Base-by-base conservation (phyloP, 2,797 vertebrate species). In the Falco columbarius region DNA sequence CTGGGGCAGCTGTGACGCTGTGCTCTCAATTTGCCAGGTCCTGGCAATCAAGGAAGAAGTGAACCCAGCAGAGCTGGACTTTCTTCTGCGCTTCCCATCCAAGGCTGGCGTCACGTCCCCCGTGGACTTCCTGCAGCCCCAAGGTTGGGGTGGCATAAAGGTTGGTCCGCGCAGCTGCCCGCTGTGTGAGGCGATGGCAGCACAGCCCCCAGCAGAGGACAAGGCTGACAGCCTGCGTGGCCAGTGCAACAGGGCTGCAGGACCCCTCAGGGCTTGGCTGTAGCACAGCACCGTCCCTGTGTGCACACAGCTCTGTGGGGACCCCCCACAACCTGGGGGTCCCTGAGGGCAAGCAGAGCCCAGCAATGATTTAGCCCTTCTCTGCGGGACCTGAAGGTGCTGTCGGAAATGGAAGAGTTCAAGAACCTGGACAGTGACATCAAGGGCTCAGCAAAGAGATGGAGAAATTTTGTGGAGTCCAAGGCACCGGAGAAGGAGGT, bases 381-480 rank as follows among this genome's bases (percentile, higher is more conserved):
- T 70, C 40, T 76, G 55, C 0, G 36, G 52, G 17, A 36, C 51
- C 29, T 12, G 19, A 85, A 98, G 98, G 98, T 97, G 18, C 97
- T 98, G 22, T 94, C 98, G 0, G 98, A 98, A 58, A 98, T 98
- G 98, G 98, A 98, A 0, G 98, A 97, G 82, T 98, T 98, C 97
- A 98, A 94, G 75, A 98, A 97, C 94, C 94, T 98, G 88, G 98
- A 98, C 70, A 95, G 7, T 0, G 98, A 98, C 93, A 98, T 98
- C 0, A 98, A 98, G 54, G 98, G 97, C 8, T 98, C 98, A 0
- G 98, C 98, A 66, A 98, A 98, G 70, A 92, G 98, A 11, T 98
- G 98, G 98, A 98, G 98, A 7, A 98, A 98, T 56, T 97, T 98
- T 51, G 98, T 98, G 66, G 98, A 98, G 95, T 98, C 98, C 0